phyloP scores from a whole-genome alignment of 2,113 vertebrate species.

The Bujurquina vittata region DNA sequence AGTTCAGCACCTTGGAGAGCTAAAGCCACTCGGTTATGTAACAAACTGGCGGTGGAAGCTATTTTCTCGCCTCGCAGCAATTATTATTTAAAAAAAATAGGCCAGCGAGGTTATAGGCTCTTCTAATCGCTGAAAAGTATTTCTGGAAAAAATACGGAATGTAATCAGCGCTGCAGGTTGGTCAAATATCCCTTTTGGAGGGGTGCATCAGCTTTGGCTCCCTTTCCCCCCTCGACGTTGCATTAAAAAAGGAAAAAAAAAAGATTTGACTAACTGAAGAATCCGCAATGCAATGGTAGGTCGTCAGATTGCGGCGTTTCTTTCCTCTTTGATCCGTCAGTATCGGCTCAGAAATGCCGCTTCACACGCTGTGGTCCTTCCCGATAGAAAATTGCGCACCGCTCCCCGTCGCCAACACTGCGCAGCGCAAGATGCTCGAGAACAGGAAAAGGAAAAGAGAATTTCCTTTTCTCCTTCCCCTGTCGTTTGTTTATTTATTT shows the following conservation, averaged over 20 bases:
- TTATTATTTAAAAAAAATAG: neutral
- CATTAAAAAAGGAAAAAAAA: neutral
- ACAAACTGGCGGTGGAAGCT: conserved; percentile 54
- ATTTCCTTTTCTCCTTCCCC: conserved; percentile 41
- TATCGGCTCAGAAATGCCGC: conserved; percentile 15
- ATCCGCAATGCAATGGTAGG: conserved; percentile 11
- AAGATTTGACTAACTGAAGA: conserved; percentile 29
- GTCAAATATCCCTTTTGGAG: conserved; percentile 45
- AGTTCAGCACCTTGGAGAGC: conserved; percentile 78
- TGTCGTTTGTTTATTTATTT: conserved; percentile 58
- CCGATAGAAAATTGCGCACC: conserved; percentile 57
- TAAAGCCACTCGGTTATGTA: conserved; percentile 76
- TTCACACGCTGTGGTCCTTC: conserved; percentile 26
- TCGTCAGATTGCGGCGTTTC: conserved; percentile 16
- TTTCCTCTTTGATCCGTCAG: neutral
- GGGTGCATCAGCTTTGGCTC: conserved; percentile 31
- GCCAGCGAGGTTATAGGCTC: neutral
- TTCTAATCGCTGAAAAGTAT: neutral
- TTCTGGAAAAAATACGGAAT: conserved; percentile 5
- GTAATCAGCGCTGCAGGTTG: conserved; percentile 49
- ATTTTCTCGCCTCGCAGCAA: conserved; percentile 34
- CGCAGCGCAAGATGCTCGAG: conserved; percentile 41
- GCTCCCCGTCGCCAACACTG: conserved; percentile 56
- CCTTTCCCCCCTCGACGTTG: conserved; percentile 19
- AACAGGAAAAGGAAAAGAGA: conserved; percentile 43